Evolutionary conservation across 2,113 vertebrate species (phyloP).

Genomic region (Oxyura jamaicensis): DNA sequence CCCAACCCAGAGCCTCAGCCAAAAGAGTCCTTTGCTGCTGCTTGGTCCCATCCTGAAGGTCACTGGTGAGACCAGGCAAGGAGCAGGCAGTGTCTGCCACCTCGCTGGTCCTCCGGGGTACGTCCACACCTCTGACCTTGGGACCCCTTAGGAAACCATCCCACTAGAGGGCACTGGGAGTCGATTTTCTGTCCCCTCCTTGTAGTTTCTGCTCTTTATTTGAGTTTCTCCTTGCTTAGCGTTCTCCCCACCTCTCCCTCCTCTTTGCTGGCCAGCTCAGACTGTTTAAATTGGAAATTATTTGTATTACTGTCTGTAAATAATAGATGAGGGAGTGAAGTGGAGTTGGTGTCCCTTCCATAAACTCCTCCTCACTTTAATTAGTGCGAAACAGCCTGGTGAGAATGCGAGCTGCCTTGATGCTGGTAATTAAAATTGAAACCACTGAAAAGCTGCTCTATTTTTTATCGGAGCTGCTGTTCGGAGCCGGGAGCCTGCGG

Average conservation of each 20-base stretch:
- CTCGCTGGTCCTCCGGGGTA: neutral
- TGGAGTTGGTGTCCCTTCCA: constrained; percentile 85
- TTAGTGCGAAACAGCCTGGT: constrained; percentile 91
- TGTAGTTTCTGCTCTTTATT: constrained; percentile 44
- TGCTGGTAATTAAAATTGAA: constrained; percentile 94
- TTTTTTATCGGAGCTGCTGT: constrained; percentile 94
- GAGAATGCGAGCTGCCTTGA: constrained; percentile 87
- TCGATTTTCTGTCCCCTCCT: constrained; percentile 53
- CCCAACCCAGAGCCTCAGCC: neutral
- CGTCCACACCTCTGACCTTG: neutral
- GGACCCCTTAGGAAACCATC: constrained; percentile 32
- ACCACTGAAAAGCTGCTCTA: constrained; percentile 88
- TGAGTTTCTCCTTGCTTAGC: constrained; percentile 56
- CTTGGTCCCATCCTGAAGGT: neutral
- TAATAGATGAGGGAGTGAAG: constrained; percentile 91
- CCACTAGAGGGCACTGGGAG: constrained; percentile 63
- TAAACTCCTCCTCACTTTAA: constrained; percentile 93
- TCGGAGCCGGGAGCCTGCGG: constrained; percentile 87
- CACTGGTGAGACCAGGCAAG: neutral
- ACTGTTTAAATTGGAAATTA: constrained; percentile 93
- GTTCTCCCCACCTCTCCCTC: constrained; percentile 52
- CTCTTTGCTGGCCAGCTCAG: constrained; percentile 78
- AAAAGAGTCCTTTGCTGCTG: neutral
- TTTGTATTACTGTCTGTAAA: constrained; percentile 91
- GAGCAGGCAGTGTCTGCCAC: neutral